Conservation (phyloP, 2,888 invertebrate genomes). For the Pecten maximus region DNA sequence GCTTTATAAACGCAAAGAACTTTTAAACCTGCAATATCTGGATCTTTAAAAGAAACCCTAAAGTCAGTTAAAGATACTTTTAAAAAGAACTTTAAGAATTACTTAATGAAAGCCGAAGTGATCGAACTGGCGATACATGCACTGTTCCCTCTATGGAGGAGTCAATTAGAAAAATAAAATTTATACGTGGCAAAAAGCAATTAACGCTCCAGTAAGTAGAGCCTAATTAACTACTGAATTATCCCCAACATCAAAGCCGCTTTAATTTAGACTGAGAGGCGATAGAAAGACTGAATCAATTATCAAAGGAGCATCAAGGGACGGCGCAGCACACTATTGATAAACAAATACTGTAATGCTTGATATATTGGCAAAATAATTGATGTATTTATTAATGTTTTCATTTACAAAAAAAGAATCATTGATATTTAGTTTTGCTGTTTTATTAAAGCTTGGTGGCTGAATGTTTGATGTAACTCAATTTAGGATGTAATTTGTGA, state of each 20-base stretch:
- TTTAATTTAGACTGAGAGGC: neutral
- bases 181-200: neutral
- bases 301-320: neutral
- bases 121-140: neutral
- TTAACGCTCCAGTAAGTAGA: neutral
- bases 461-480: neutral
- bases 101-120: conserved; percentile 6
- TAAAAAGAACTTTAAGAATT: conserved; percentile 5
- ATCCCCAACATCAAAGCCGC: neutral
- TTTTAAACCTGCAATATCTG: conserved; percentile 25
- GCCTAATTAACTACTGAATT: neutral
- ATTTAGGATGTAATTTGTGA: neutral
- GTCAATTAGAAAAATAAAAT: conserved; percentile 12
- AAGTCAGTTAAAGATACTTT: neutral
- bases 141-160: neutral
- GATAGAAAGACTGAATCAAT: neutral
- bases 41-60: neutral
- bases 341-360: neutral
- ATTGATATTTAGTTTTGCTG: neutral
- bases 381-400: neutral
- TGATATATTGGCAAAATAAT: neutral
- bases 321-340: neutral
- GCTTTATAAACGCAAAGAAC: neutral
- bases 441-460: neutral
- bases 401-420: neutral